Conservation (phyloP, 1,140 invertebrate species). For the Helicoverpa zea region DNA sequence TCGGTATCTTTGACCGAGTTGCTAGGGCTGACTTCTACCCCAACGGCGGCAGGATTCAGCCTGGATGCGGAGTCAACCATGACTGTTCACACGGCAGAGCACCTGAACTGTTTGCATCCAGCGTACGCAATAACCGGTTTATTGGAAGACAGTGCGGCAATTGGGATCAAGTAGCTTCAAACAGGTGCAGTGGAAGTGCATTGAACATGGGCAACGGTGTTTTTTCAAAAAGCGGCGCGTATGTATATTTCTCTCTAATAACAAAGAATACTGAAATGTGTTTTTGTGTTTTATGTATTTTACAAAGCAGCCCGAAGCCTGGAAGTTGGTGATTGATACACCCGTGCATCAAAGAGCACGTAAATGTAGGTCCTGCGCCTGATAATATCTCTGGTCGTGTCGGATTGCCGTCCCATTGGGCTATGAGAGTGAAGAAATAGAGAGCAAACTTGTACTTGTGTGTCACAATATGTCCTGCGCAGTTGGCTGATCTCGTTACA, state of each 20-base stretch:
- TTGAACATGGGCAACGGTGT: constrained; percentile 76
- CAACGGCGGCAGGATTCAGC: constrained; percentile 88
- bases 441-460: no score
- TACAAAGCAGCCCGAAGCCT: no score
- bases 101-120: constrained; percentile 86
- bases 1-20: constrained; percentile 76
- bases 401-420: no score
- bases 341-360: no score
- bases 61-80: constrained; percentile 87
- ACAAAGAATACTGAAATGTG: no score
- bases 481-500: no score
- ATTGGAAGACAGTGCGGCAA: constrained; percentile 74
- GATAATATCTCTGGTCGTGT: no score
- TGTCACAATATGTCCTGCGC: no score
- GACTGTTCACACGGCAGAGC: constrained; percentile 86
- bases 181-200: constrained; percentile 63
- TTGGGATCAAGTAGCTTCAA: constrained; percentile 63
- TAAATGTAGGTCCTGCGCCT: no score
- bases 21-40: constrained; percentile 88
- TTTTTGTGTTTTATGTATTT: no score
- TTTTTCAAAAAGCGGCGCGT: constrained; percentile 67
- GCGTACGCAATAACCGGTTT: constrained; percentile 82
- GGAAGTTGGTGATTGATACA: no score
- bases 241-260: constrained; percentile 32
- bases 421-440: no score